Evolutionary conservation across 2,797 vertebrate species (phyloP).

Genomic region (Tolypeutes matacus): DNA sequence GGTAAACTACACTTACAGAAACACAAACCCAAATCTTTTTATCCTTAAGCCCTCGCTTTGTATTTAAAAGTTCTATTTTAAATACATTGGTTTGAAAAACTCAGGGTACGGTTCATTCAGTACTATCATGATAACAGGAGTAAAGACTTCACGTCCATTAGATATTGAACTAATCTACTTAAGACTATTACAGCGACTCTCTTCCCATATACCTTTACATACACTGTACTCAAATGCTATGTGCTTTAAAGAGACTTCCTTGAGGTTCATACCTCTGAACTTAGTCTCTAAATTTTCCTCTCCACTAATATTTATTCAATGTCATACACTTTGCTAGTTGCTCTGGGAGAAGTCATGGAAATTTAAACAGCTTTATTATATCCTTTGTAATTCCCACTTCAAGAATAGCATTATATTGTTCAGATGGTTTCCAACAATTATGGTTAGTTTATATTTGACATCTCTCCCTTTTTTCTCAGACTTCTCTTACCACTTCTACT

Average conservation of each 20-base stretch:
- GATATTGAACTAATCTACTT: slow-evolving; percentile 83
- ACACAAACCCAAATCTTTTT: slow-evolving; percentile 83
- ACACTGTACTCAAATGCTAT: slow-evolving; percentile 76
- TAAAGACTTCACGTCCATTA: slow-evolving; percentile 82
- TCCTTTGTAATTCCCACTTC: too few relatives aligned
- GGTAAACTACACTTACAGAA: slow-evolving; percentile 87
- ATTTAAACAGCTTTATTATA: slow-evolving; percentile 78
- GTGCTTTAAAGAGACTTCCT: slow-evolving; percentile 77
- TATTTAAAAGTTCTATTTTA: slow-evolving; percentile 84
- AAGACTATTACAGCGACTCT: slow-evolving; percentile 78
- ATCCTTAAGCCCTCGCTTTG: slow-evolving; percentile 83
- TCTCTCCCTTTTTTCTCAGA: too few relatives aligned
- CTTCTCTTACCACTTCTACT: too few relatives aligned
- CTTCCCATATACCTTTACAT: slow-evolving; percentile 75
- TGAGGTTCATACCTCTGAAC: slow-evolving; percentile 72
- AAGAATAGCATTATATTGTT: too few relatives aligned
- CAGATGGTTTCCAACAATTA: too few relatives aligned
- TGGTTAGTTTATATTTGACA: too few relatives aligned
- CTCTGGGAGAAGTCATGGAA: slow-evolving; percentile 77
- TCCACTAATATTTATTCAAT: slow-evolving; percentile 75
- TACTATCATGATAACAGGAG: slow-evolving; percentile 81
- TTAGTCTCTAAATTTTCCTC: slow-evolving; percentile 76
- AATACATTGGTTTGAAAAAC: slow-evolving; percentile 85
- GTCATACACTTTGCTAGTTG: slow-evolving; percentile 74
- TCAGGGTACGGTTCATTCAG: slow-evolving; percentile 79